A percentile compares a stretch with the other conserved stretches of the same genome.
phyloP scores from a whole-genome alignment of 2,113 vertebrate genomes.

The Bufo gargarizans region DNA sequence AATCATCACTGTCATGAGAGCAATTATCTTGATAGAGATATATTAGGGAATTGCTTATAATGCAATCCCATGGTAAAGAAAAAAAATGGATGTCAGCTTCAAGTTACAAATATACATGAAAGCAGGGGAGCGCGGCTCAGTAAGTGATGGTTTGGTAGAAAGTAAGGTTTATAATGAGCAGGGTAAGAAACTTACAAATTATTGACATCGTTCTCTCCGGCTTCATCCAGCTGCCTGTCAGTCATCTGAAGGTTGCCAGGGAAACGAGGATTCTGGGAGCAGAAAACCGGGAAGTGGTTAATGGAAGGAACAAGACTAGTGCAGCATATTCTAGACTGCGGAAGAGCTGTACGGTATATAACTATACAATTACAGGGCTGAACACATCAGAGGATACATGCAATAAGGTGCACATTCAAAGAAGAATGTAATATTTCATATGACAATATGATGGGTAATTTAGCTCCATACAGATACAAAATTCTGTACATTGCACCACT shows the following conservation, averaged over 20 bases:
- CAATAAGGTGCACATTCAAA: neutral
- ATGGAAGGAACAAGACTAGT: neutral
- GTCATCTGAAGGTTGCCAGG: slow-evolving; percentile 98
- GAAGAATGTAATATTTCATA: neutral
- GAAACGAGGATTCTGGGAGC: slow-evolving; percentile 90
- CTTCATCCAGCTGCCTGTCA: slow-evolving; percentile 94
- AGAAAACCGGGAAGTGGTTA: neutral
- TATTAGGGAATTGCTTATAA: neutral
- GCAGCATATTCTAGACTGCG: neutral
- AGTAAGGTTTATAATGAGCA: neutral
- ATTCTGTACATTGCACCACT: neutral
- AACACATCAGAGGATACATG: neutral
- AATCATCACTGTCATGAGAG: neutral
- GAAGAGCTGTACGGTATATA: neutral
- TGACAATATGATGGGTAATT: neutral
- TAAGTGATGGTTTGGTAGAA: neutral
- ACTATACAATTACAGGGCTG: neutral
- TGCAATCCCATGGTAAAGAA: neutral
- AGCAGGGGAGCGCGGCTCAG: neutral
- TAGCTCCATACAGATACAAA: neutral
- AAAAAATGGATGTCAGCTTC: neutral
- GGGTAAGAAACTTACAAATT: slow-evolving; percentile 87
- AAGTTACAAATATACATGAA: neutral
- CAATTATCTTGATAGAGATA: neutral
- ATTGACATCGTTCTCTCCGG: slow-evolving; percentile 94